Evolutionary conservation across 2,888 invertebrate species (phyloP), one percentile per base, ranked within the genome.

Genomic region (Machimus atricapillus): DNA sequence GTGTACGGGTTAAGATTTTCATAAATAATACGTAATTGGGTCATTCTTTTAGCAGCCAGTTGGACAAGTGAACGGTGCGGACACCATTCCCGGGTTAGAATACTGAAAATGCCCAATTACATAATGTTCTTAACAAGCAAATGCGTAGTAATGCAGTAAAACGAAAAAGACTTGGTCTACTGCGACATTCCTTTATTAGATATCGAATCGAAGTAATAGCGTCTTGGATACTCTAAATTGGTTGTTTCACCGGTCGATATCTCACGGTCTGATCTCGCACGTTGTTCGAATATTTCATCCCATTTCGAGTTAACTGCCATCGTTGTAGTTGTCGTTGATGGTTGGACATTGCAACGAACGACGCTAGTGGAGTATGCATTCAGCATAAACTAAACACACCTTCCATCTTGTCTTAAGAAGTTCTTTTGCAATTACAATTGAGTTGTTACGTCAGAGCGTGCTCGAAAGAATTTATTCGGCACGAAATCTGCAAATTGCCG

Each of bases 391-490:
- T 46, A 46, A 46, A 56, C 37, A 56, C 56, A 19, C 27, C 40
- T 81, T 8, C 81, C 14, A 4, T n/a, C 19, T n/a, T 5, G 8
- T 46, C 43, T 78, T 34, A 23, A 66, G 66, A 23, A 66, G 66
- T 66, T 66, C 66, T 81, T 43, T 56, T 31, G 56, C 81, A 81
- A 81, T 81, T 37, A 83, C 85, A 85, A 43, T 43, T 46, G 85
- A 83, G 40, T 14, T 19, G 46, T 82, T 83, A 83, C 66, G 37
- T 66, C 82, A 83, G 82, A 66, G 58, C 8, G 7, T n/a, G 52
- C 23, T 74, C 16, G 8, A n/a, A 85, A 27, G 81, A 85, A 87
- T 82, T 87, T 87, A 85, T 77, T 46, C 78, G 27, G 77, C 83
- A 77, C 77, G 85, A 85, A 46, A 74, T 23, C 85, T 31, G 85